Base-by-base conservation (phyloP, 2,113 vertebrate species). In the Cololabis saira region DNA sequence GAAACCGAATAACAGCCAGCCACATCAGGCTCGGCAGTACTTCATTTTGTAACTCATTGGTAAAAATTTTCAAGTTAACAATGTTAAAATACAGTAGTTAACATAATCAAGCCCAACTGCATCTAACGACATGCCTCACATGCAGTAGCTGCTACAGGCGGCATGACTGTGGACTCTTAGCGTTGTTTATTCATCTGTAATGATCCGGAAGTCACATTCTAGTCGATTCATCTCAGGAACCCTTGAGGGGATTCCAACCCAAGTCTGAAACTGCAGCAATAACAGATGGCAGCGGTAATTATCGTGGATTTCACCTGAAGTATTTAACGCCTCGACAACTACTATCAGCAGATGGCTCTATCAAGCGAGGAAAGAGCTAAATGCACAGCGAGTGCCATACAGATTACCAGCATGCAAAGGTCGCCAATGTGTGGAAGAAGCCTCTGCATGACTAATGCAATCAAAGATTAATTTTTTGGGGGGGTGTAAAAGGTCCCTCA, bases 321-420 rank as follows among this genome's bases (percentile, higher is more conserved):
- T 41, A 27, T 55, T 63, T 43, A 57, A 55, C 22, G 43, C 19
- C 54, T 62, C 13, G 21, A 33, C 22, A 49, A 62, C 5, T 15
- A 19, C 14, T 18, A 51, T 42, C 44, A 63, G 51, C 59, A 4
- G 27, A 40, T 51, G 18, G 47, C 49, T 42, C 43, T 16, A 55
- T 56, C 30, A 49, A 48, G 42, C 41, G 27, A 17, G 53, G 45
- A 62, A 71, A 17, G 8, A 41, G 5, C 17, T 37, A 27, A 54
- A 55, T 12, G 21, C 18, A 16, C 17, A n/a, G 4, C 5, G 3
- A 1, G 2, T 21, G 47, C 22, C 17, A 14, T 17, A 12, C 12
- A 52, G 44, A 27, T 15, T 7, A 58, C 30, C 16, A 16, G n/a
- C 12, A 54, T 30, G 14, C 37, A 15, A 33, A 33, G 14, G 6